Base-by-base conservation (phyloP, 2,797 vertebrate species). In the Lophotriccus pileatus region DNA sequence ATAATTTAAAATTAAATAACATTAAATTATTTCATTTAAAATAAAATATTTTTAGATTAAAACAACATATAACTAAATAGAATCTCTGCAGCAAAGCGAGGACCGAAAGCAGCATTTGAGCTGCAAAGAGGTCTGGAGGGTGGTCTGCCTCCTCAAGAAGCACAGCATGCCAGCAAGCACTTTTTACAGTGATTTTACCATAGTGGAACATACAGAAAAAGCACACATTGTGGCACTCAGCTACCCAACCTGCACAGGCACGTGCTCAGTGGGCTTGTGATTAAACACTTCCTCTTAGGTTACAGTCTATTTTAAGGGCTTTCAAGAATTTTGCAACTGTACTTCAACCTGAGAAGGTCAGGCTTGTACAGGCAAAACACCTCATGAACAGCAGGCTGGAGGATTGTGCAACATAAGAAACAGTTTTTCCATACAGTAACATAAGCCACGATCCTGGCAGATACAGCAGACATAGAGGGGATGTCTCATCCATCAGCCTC, bases 311-410 rank as follows among this genome's bases (percentile, higher is more conserved):
- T 79, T 84, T 86, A 89, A 89, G 87, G 30, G 36, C 67, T 90
- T 92, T 93, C 67, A 69, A 82, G 62, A 82, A 69, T 52, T 76
- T 52, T 90, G 73, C 90, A 90, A 55, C 23, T 25, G 69, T 50
- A 69, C 70, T 87, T 80, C 84, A 94, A 1, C 39, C 52, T 74
- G 47, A 94, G 56, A 91, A 79, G 76, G 81, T 90, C 90, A 92
- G 52, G 23, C 20, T 43, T 14, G n/a, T 55, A 68, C 12, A 53
- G 39, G 24, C 66, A 76, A 69, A 62, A 58, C 59, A 69, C 24
- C 15, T 50, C 43, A 37, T 1, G 6, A 94, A 55, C 27, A 81
- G n/a, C 1, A 10, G 6, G 19, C 25, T 39, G n/a, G 9, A 75
- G 59, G 49, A 59, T 15, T 69, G 59, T 32, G 74, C 69, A 86